Conservation (phyloP, 2,113 vertebrate genomes). For the Gobius niger region DNA sequence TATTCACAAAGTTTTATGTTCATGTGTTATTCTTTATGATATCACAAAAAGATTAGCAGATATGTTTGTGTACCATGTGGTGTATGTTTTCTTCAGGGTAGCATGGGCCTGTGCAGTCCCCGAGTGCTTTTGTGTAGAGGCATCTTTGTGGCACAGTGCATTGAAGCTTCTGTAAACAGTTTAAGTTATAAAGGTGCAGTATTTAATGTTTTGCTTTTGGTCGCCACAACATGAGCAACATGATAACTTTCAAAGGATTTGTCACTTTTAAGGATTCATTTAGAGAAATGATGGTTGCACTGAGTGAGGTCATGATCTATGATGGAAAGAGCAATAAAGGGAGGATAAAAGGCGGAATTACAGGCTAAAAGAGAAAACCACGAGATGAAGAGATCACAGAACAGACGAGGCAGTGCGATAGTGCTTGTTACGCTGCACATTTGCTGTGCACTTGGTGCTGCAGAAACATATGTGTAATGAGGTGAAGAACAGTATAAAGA, state of each 20-base stretch:
- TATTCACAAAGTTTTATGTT: constrained; percentile 60
- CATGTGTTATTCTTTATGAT: constrained; percentile 63
- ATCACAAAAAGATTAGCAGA: constrained; percentile 60
- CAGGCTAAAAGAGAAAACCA: constrained; percentile 66
- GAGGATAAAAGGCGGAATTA: constrained; percentile 66
- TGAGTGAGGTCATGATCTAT: constrained; percentile 70
- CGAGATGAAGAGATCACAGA: constrained; percentile 74
- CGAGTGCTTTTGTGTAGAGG: constrained; percentile 36
- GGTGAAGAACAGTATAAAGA: constrained; percentile 32
- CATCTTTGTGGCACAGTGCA: constrained; percentile 50
- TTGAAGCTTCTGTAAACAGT: constrained; percentile 73
- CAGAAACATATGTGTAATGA: constrained; percentile 16
- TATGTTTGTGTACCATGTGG: constrained; percentile 47
- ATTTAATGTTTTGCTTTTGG: constrained; percentile 77
- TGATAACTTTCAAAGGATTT: constrained; percentile 81
- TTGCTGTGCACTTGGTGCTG: constrained; percentile 53
- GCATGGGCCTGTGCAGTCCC: constrained; percentile 21
- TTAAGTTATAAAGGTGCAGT: constrained; percentile 73
- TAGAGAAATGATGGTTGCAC: constrained; percentile 68
- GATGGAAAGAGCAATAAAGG: constrained; percentile 57
- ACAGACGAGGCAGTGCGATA: constrained; percentile 47
- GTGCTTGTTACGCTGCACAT: constrained; percentile 42
- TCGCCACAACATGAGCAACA: constrained; percentile 78
- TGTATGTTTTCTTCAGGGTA: constrained; percentile 49
- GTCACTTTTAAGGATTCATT: constrained; percentile 80